Evolutionary conservation across 2,113 vertebrate genomes (phyloP).

Genomic region (Paraplagusia blochii): DNA sequence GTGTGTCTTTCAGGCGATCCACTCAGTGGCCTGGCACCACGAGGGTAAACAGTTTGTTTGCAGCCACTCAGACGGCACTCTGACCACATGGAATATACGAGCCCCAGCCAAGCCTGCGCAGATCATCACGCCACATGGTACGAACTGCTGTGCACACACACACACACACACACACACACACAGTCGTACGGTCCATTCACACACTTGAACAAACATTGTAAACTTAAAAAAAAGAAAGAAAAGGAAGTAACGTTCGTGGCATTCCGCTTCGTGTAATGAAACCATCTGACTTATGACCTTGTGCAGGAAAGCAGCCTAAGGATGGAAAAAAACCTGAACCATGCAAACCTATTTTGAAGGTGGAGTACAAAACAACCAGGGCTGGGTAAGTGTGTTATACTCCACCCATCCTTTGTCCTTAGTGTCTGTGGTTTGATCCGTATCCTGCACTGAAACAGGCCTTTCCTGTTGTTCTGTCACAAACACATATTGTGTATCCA

Average conservation of each 20-base stretch:
- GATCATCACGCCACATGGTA: constrained; percentile 97
- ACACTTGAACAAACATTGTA: constrained; percentile 2
- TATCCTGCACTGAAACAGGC: constrained; percentile 43
- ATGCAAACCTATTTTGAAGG: constrained; percentile 97
- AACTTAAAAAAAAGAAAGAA: background rate
- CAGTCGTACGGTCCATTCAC: background rate
- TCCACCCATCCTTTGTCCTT: constrained; percentile 52
- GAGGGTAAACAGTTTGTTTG: constrained; percentile 98
- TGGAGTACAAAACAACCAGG: constrained; percentile 97
- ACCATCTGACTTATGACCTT: constrained; percentile 14
- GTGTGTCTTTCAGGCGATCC: constrained; percentile 83
- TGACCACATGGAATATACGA: constrained; percentile 96
- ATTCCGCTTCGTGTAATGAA: background rate
- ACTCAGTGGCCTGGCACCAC: constrained; percentile 97
- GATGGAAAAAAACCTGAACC: constrained; percentile 99
- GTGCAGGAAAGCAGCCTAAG: constrained; percentile 92
- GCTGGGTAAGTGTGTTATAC: constrained; percentile 82
- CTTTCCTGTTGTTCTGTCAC: constrained; percentile 61
- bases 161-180: constrained; percentile 2
- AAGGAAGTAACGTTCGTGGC: background rate
- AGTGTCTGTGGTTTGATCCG: constrained; percentile 22
- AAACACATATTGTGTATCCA: constrained; percentile 1
- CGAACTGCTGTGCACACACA: constrained; percentile 42
- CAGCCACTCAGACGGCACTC: constrained; percentile 96
- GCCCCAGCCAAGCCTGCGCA: constrained; percentile 86